These are phyloP conservation scores for Australoheros facetus DNA, from an alignment of 2,797 vertebrate species.

Conservation along the genomic window DNA sequence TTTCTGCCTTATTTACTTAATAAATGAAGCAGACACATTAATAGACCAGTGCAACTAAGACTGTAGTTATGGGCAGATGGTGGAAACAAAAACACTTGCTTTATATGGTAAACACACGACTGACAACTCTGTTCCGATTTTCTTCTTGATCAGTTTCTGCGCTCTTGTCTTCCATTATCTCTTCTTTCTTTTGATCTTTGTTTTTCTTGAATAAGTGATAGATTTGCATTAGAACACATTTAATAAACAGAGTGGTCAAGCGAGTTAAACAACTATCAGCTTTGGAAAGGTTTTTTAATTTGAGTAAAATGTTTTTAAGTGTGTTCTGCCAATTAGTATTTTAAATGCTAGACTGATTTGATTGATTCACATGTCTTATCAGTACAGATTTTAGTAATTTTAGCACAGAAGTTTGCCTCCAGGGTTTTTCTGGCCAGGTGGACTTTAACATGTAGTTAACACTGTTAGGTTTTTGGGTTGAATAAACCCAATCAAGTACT, in stretches of 20 bases:
- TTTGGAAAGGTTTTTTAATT: conserved; percentile 12
- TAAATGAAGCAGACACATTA: conserved; percentile 27
- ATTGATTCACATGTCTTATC: background rate
- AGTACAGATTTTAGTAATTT: background rate
- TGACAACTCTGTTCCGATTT: conserved; percentile 15
- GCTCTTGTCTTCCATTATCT: conserved; percentile 15
- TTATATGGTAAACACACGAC: conserved; percentile 37
- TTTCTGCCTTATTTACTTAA: conserved; percentile 33
- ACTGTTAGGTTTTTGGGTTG: no score
- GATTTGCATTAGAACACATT: background rate
- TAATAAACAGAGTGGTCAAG: background rate
- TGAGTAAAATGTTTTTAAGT: background rate
- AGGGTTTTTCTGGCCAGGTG: background rate
- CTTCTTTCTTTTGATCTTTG: background rate
- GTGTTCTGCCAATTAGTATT: background rate
- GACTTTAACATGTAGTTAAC: background rate
- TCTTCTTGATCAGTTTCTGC: background rate
- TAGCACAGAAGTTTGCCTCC: background rate
- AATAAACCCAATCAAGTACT: no score
- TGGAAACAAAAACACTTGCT: conserved; percentile 14
- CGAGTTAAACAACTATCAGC: background rate
- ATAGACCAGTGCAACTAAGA: conserved; percentile 17
- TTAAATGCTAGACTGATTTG: background rate
- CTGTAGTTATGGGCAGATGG: background rate
- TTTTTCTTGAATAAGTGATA: background rate